Evolutionary conservation across 2,113 vertebrate species (phyloP), one percentile per base, ranked within the genome.

Genomic region (Sphaerodactylus townsendi): DNA sequence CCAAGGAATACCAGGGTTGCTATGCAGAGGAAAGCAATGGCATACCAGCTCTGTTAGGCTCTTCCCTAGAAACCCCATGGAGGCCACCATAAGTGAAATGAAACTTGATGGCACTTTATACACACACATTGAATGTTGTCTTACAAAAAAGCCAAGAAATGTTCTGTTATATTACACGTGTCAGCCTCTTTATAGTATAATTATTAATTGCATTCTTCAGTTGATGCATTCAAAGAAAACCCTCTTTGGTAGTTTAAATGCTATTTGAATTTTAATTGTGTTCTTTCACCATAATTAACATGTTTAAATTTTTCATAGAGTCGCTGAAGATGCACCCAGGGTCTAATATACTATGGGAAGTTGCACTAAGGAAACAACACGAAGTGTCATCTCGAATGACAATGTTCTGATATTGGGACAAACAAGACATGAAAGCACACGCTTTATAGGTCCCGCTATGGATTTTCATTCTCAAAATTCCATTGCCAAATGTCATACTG

Each of bases 281-380:
- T 28, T 59, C 80, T 71, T 62, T 90, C 25, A 37, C 56, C 84
- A 30, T 71, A 15, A 81, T 77, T 81, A 41, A 80, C 59, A 85
- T 23, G 35, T 1, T 17, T 9, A 81, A 56, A 30, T 84, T 75
- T 23, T 6, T 33, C 76, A 35, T 33, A 80, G 46, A 68, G 86
- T 13, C 48, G 44, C 74, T 23, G 72, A 41, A 65, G 86, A 15
- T 14, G 74, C 86, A 79, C 10, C 17, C 33, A 28, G 6, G 25
- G 73, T 35, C 35, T 82, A 37, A 82, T 66, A 62, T 25, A 59
- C 15, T 59, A 6, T 62, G 25, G 21, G 15, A 82, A 64, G 30
- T 46, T n/a, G 21, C 35, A 83, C 33, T 15, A 69, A 69, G 66
- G 66, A 65, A 6, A 11, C 48, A 56, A 59, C 23, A 13, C 72